Percentiles rank a stretch among this genome's conserved stretches.
phyloP scores from a whole-genome alignment of 2,113 vertebrate genomes.

The Erythrolamprus reginae region DNA sequence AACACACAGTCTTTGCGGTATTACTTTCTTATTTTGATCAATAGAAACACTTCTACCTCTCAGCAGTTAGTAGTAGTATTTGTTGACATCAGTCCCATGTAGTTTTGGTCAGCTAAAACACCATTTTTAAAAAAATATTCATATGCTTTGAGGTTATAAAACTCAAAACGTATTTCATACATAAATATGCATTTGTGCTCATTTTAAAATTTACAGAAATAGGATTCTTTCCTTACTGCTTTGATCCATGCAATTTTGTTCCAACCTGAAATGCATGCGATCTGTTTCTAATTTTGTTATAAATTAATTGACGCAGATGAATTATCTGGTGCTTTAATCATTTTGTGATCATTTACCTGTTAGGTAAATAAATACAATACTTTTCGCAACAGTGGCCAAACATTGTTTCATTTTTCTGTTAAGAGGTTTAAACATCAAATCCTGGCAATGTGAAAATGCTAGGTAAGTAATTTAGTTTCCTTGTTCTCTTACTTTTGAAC shows the following conservation, averaged over 20 bases:
- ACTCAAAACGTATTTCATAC: background rate
- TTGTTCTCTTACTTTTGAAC: background rate
- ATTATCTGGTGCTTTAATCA: background rate
- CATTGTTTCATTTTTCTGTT: background rate
- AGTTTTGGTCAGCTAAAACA: background rate
- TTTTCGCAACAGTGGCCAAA: background rate
- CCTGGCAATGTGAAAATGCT: background rate
- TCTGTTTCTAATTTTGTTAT: background rate
- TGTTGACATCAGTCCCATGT: background rate
- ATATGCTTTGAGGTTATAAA: background rate
- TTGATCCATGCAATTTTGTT: background rate
- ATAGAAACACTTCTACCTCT: background rate
- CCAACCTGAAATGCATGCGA: background rate
- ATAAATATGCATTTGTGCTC: background rate
- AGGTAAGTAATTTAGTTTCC: background rate
- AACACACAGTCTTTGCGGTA: background rate
- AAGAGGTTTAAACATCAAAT: background rate
- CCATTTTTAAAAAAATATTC: background rate
- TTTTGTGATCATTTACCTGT: background rate
- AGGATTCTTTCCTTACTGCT: background rate
- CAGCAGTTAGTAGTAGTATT: background rate
- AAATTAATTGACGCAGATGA: background rate
- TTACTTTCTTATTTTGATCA: background rate
- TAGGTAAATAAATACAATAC: background rate
- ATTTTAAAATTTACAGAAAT: background rate